Conservation (phyloP, 2,113 vertebrate species). For the Chionomys nivalis region DNA sequence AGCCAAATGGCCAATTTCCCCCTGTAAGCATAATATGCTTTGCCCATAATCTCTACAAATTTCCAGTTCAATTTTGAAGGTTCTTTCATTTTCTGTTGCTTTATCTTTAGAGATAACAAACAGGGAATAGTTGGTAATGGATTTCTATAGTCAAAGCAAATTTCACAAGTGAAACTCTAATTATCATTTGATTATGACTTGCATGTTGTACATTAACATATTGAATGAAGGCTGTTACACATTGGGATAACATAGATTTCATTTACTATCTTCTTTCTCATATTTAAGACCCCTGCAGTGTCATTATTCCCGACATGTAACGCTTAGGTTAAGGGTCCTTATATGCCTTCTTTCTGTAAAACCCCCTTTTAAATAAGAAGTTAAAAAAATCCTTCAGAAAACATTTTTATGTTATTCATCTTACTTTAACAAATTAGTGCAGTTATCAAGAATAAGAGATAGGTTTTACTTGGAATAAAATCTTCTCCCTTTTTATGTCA, state of each 20-base stretch:
- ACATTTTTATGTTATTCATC: not conserved
- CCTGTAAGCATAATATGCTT: not conserved
- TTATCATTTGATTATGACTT: constrained; percentile 26
- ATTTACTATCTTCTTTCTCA: not conserved
- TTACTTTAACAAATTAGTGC: not conserved
- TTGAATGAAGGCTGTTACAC: not conserved
- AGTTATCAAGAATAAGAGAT: not conserved
- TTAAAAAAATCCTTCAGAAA: not conserved
- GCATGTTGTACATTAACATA: not conserved
- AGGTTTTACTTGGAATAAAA: not conserved
- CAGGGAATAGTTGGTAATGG: constrained; percentile 17
- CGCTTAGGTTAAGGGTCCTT: not conserved
- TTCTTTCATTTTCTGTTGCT: constrained; percentile 28
- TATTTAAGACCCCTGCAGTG: not conserved
- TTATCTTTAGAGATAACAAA: constrained; percentile 40
- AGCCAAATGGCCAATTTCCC: constrained; percentile 47
- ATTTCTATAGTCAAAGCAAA: constrained; percentile 38
- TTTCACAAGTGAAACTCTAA: constrained; percentile 42
- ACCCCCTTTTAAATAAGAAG: not conserved
- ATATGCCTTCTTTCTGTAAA: not conserved
- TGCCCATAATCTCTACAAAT: constrained; percentile 52
- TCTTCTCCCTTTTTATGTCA: not conserved
- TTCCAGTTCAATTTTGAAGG: constrained; percentile 43
- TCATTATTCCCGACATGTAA: not conserved
- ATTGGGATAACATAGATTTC: not conserved